Evolutionary conservation across 53 echinoderm and acorn worm species (phyloP).

Genomic region (Astropecten irregularis): DNA sequence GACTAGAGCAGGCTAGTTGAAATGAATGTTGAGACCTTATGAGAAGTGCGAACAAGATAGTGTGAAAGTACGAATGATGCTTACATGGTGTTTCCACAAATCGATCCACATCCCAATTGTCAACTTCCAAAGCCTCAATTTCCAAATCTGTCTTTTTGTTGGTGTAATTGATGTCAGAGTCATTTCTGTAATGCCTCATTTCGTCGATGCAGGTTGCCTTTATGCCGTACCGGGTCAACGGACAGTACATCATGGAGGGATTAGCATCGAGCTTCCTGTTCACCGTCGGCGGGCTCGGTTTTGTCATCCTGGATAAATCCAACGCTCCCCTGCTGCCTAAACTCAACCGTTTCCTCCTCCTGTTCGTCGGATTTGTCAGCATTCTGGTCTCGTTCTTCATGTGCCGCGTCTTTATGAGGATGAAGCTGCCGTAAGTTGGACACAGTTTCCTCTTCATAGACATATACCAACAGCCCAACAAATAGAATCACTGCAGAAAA

Average conservation of each 20-base stretch:
- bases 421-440: constrained; percentile 98
- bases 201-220: constrained; percentile 97
- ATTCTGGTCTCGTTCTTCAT: constrained; percentile 96
- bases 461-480: too few species aligned
- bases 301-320: constrained; percentile 95
- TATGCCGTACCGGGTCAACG: constrained; percentile 99
- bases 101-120: too few species aligned
- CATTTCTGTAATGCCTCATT: too few species aligned
- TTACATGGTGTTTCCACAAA: too few species aligned
- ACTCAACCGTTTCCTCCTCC: constrained; percentile 91
- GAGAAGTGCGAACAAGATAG: too few species aligned
- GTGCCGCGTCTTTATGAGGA: constrained; percentile 98
- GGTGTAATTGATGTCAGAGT: too few species aligned
- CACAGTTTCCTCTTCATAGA: background rate
- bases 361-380: constrained; percentile 90
- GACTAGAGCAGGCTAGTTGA: too few species aligned
- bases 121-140: too few species aligned
- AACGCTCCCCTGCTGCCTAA: constrained; percentile 86
- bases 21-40: too few species aligned
- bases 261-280: constrained; percentile 96
- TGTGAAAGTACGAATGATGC: too few species aligned
- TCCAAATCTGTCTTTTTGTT: too few species aligned
- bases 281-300: constrained; percentile 94
- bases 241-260: constrained; percentile 99
- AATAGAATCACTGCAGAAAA: too few species aligned